A percentile compares a stretch with the other conserved stretches of the same genome.
Evolutionary conservation across 2,113 vertebrate genomes (phyloP).

Genomic region (Grammomys surdaster): DNA sequence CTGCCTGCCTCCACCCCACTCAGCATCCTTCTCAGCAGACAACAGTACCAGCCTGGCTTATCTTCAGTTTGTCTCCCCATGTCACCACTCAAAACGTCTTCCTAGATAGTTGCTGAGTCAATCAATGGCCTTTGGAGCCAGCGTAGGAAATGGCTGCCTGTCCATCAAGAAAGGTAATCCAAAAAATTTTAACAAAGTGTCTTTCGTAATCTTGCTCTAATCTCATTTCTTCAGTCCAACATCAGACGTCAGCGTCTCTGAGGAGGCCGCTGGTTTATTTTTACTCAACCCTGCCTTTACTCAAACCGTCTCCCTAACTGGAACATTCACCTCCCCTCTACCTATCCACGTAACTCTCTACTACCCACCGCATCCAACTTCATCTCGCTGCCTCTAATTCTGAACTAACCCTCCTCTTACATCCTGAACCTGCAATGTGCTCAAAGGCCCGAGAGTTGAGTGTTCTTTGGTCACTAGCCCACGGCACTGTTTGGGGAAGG

Average conservation of each 20-base stretch:
- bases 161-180: neutral
- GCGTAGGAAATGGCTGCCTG: neutral
- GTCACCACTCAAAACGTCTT: neutral
- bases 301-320: neutral
- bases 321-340: neutral
- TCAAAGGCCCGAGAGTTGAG: neutral
- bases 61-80: neutral
- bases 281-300: neutral
- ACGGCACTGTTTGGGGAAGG: neutral
- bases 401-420: neutral
- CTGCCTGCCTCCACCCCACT: neutral
- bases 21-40: neutral
- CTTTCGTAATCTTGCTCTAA: neutral
- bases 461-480: neutral
- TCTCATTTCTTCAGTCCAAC: neutral
- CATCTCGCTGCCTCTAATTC: neutral
- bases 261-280: accelerated
- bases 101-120: neutral
- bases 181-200: neutral
- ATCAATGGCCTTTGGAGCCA: neutral
- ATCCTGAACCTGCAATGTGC: neutral
- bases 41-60: neutral
- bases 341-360: neutral
- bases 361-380: neutral
- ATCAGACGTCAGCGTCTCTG: neutral